A percentile compares a stretch with the other conserved stretches of the same genome.
Conservation (phyloP, 2,888 invertebrate species). For the Ophioninae sp. region DNA sequence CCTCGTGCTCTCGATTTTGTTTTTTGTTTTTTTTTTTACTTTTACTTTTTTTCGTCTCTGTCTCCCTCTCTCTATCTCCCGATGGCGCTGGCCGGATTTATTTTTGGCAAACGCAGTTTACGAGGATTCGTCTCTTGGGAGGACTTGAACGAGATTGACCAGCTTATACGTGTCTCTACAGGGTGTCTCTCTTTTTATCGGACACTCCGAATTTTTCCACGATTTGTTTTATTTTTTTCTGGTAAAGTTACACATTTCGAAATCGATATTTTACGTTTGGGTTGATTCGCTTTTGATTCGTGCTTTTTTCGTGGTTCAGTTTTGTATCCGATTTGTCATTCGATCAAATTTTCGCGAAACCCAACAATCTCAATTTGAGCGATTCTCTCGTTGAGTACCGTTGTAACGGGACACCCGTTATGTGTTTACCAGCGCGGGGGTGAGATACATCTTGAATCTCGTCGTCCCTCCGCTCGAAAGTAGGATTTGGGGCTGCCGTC, state of each 20-base stretch:
- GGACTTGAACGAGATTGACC: constrained; percentile 55
- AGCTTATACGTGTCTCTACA: constrained; percentile 12
- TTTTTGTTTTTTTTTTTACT: constrained; percentile 25
- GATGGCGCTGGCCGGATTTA: constrained; percentile 34
- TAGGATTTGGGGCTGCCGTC: constrained; percentile 8
- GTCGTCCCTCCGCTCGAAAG: not conserved
- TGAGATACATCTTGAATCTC: constrained; percentile 13
- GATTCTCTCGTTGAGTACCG: not conserved
- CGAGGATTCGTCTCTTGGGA: constrained; percentile 46
- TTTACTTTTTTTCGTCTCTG: constrained; percentile 35
- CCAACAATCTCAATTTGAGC: too few species aligned
- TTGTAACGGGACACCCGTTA: not conserved
- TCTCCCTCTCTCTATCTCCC: constrained; percentile 14
- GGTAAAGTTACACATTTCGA: too few species aligned
- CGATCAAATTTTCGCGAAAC: not conserved
- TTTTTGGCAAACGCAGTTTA: constrained; percentile 52
- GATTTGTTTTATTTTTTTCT: too few species aligned
- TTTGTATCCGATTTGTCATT: not conserved
- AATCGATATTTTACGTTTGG: too few species aligned
- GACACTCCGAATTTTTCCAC: not conserved
- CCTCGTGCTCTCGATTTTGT: not conserved
- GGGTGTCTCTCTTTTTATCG: not conserved
- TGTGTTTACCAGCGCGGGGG: not conserved
- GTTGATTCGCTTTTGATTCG: too few species aligned
- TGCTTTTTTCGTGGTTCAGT: too few species aligned